Percentiles rank a stretch among this genome's conserved stretches.
Evolutionary conservation across 2,888 invertebrate species (phyloP).

Genomic region (Seira ritae): DNA sequence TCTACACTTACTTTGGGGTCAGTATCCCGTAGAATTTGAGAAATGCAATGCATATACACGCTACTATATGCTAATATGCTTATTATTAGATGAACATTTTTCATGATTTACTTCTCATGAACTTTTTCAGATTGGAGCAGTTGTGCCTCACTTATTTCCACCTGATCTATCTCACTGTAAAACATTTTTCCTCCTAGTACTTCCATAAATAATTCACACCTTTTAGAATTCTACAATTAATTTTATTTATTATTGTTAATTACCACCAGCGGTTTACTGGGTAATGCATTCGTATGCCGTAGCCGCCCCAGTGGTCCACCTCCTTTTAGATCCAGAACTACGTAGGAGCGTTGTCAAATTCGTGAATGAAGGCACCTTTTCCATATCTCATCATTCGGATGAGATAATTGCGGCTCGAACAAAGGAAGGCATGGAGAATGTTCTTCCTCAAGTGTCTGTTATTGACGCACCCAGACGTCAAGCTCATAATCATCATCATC

Average conservation of each 20-base stretch:
- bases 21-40: too few relatives aligned
- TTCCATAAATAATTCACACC: too few relatives aligned
- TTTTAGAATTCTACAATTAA: too few relatives aligned
- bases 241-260: too few relatives aligned
- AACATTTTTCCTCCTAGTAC: too few relatives aligned
- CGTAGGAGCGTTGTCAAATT: constrained; percentile 56
- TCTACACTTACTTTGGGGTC: constrained; percentile 72
- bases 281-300: constrained; percentile 70
- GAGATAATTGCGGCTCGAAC: constrained; percentile 8
- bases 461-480: constrained; percentile 29
- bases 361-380: constrained; percentile 49
- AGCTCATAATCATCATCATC: neutral
- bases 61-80: too few relatives aligned
- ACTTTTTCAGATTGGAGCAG: constrained; percentile 64
- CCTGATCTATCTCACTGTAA: constrained; percentile 70
- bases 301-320: constrained; percentile 66
- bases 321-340: constrained; percentile 65
- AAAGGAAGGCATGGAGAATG: constrained; percentile 6
- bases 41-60: too few relatives aligned
- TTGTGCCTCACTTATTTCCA: constrained; percentile 66
- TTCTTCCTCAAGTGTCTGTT: constrained; percentile 30
- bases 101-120: neutral
- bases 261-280: too few relatives aligned
- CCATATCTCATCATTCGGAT: constrained; percentile 19
- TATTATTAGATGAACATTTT: constrained; percentile 7